Conservation (phyloP, 2,888 invertebrate genomes). For the Stictocephala bisonia region DNA sequence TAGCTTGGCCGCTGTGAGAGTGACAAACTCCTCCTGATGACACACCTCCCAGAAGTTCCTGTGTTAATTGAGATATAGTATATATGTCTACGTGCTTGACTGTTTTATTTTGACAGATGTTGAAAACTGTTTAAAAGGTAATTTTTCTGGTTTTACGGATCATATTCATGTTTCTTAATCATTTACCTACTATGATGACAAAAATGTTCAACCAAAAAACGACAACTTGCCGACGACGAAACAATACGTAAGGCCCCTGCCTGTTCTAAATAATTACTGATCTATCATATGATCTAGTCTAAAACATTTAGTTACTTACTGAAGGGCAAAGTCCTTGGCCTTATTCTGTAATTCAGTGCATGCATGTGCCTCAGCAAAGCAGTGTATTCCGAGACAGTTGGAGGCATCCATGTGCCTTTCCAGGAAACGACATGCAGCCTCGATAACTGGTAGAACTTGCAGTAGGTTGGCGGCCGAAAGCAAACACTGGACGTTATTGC, state of each 20-base stretch:
- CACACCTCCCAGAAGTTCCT: constrained; percentile 63
- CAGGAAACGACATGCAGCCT: constrained; percentile 65
- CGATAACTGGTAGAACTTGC: constrained; percentile 63
- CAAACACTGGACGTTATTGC: constrained; percentile 64
- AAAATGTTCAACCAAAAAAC: no score
- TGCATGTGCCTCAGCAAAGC: constrained; percentile 67
- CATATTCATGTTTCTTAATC: no score
- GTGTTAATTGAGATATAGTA: no score
- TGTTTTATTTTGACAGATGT: no score
- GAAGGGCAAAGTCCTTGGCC: constrained; percentile 65
- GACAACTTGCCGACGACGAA: no score
- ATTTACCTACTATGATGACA: no score
- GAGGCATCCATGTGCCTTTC: constrained; percentile 65
- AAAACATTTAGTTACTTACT: constrained; percentile 60
- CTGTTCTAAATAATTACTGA: no score
- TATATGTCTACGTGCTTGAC: no score
- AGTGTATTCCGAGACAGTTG: constrained; percentile 68
- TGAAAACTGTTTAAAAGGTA: background rate
- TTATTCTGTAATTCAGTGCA: constrained; percentile 65
- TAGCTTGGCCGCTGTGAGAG: constrained; percentile 64
- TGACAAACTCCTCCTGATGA: constrained; percentile 64
- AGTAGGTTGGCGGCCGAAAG: constrained; percentile 65
- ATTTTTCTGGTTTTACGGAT: background rate
- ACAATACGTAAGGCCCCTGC: no score
- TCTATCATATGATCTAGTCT: no score